A percentile compares a stretch with the other conserved stretches of the same genome.
Conservation (phyloP, 2,797 vertebrate species). For the Bovichtus diacanthus region DNA sequence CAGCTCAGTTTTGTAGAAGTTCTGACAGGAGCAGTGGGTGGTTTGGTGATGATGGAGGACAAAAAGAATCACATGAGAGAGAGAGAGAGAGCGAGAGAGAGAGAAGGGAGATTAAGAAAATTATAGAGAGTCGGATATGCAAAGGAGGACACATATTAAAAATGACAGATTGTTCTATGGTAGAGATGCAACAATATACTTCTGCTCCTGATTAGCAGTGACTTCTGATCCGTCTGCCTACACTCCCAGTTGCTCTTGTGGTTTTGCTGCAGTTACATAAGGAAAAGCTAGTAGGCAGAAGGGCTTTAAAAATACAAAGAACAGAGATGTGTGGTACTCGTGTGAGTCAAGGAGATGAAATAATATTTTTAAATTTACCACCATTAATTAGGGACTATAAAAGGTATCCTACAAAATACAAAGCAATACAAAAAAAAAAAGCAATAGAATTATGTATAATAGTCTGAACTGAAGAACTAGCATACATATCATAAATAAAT, state of each 20-base stretch:
- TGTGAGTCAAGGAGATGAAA: neutral
- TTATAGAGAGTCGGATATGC: neutral
- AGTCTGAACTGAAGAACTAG: neutral
- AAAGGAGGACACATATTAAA: slow-evolving; percentile 29
- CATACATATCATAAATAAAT: neutral
- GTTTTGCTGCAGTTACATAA: slow-evolving; percentile 54
- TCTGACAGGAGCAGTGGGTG: slow-evolving; percentile 81
- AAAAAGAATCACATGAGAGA: slow-evolving; percentile 4
- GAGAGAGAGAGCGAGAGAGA: neutral
- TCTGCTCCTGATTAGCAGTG: slow-evolving; percentile 32
- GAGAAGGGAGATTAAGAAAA: neutral
- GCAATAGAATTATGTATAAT: neutral
- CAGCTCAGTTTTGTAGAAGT: slow-evolving; percentile 99
- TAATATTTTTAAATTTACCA: neutral
- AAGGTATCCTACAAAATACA: neutral
- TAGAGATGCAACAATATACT: slow-evolving; percentile 35
- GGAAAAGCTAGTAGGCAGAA: slow-evolving; percentile 26
- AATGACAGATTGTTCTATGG: slow-evolving; percentile 38
- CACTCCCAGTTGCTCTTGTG: slow-evolving; percentile 35
- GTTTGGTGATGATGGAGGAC: slow-evolving; percentile 3
- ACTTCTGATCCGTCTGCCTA: slow-evolving; percentile 49
- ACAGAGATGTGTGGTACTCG: neutral
- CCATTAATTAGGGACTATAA: neutral
- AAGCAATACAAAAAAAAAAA: neutral
- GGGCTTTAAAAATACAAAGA: slow-evolving; percentile 1